phyloP scores from a whole-genome alignment of 2,113 vertebrate genomes.

The Baryphthengus martii region DNA sequence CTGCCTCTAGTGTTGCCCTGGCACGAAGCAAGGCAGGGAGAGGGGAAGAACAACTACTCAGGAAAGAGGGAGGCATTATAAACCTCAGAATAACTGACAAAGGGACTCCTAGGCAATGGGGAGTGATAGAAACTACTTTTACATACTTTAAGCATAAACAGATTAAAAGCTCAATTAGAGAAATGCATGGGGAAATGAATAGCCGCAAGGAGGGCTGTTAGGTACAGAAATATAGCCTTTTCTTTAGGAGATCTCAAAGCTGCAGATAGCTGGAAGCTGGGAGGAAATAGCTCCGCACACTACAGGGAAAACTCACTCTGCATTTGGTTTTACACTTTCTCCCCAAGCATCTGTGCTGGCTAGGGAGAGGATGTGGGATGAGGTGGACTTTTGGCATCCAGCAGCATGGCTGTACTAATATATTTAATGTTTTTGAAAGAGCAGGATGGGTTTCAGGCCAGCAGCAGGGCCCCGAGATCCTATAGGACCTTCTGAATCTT shows the following conservation, averaged over 20 bases:
- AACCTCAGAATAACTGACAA: background rate
- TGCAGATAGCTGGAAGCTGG: background rate
- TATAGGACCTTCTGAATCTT: background rate
- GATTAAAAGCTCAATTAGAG: background rate
- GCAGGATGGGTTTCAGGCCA: background rate
- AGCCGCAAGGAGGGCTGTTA: background rate
- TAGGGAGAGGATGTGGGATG: background rate
- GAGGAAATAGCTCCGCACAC: background rate
- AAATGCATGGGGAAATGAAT: background rate
- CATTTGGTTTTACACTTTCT: background rate
- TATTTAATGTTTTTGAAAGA: background rate
- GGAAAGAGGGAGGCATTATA: background rate
- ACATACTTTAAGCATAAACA: background rate
- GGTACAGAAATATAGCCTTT: background rate
- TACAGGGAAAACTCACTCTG: background rate
- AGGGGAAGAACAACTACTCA: background rate
- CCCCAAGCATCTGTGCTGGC: background rate
- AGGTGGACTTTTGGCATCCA: background rate
- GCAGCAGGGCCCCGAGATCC: background rate
- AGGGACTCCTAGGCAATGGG: background rate
- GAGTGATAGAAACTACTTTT: background rate
- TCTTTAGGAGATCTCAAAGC: background rate
- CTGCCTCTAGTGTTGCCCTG: background rate
- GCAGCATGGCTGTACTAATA: background rate
- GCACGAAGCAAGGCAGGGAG: background rate